Evolutionary conservation across 2,888 invertebrate species (phyloP).

Genomic region (Trissolcus brochymenae): DNA sequence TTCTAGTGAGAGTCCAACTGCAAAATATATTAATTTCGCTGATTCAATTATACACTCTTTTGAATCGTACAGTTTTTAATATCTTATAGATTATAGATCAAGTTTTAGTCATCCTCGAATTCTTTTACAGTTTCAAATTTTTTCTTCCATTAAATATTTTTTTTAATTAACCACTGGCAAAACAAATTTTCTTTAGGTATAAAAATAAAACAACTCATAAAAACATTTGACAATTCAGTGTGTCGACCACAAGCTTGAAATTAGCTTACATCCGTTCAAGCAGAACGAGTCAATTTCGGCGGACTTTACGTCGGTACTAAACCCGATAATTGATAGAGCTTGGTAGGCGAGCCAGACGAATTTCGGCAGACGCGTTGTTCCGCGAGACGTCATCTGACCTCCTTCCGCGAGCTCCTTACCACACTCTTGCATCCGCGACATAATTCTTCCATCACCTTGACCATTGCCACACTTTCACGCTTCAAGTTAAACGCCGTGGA

Average conservation of each 20-base stretch:
- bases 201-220: neutral
- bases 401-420: slow-evolving; percentile 27
- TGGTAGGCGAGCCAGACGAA: slow-evolving; percentile 16
- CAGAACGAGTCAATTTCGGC: slow-evolving; percentile 36
- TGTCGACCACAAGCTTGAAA: slow-evolving; percentile 19
- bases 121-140: neutral
- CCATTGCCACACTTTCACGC: slow-evolving; percentile 63
- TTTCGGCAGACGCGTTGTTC: slow-evolving; percentile 18
- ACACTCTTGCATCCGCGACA: slow-evolving; percentile 53
- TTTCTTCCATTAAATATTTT: neutral
- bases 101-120: no score
- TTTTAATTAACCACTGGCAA: neutral
- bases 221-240: slow-evolving; percentile 2
- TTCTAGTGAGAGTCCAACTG: slow-evolving; percentile 33
- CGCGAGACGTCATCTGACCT: slow-evolving; percentile 20
- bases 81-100: no score
- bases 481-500: slow-evolving; percentile 38
- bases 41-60: slow-evolving; percentile 24
- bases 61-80: neutral
- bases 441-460: slow-evolving; percentile 64
- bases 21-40: slow-evolving; percentile 38
- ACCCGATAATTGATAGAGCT: slow-evolving; percentile 22
- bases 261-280: slow-evolving; percentile 24
- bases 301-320: slow-evolving; percentile 18
- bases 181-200: slow-evolving; percentile 1